Base-by-base conservation (phyloP, 2,888 invertebrate species). In the Congeria kusceri region DNA sequence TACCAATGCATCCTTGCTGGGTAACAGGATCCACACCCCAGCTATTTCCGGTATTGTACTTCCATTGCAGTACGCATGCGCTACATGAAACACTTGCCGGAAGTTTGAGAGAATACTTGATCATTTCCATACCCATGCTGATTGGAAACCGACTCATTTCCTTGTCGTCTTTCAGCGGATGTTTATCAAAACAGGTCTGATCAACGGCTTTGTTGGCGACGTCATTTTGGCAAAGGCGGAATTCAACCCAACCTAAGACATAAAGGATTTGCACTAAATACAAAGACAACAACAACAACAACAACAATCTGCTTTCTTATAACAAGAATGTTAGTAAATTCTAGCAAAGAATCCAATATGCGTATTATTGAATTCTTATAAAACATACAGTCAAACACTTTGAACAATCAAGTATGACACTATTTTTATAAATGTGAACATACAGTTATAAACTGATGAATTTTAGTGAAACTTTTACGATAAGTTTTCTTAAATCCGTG, bases 21-120 rank as follows among this genome's bases (percentile, higher is more conserved):
- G 57, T 67, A 1, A 20, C 39, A 0, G 27, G 47, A 20, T 77
- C 83, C 4, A 15, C 25, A 13, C 79, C 83, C 83, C 83, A 83
- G 64, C 74, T 79, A 32, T 83, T 83, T 18, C 79, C 97, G 49
- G 97, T 97, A 72, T 96, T 95, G 93, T 98, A 98, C 86, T 96
- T 95, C 97, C 98, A 98, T 91, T 98, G 98, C 75, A 98, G 94
- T 3, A 98, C 95, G 91, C 98, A 98, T 92, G 97, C 97, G 18
- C 95, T 93, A 92, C 98, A 98, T 61, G 95, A 95, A n/a, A 97
- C 89, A 56, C 95, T 96, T 0, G 96, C 95, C 0, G 98, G 98
- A 66, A 98, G 93, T 85, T 77, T 66, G 13, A 89, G 71, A 18
- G 70, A 80, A 25, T 86, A 63, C 13, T 71, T 59, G 28, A 86